Conservation (phyloP, 2,888 invertebrate genomes). For the Tipula vernalis region DNA sequence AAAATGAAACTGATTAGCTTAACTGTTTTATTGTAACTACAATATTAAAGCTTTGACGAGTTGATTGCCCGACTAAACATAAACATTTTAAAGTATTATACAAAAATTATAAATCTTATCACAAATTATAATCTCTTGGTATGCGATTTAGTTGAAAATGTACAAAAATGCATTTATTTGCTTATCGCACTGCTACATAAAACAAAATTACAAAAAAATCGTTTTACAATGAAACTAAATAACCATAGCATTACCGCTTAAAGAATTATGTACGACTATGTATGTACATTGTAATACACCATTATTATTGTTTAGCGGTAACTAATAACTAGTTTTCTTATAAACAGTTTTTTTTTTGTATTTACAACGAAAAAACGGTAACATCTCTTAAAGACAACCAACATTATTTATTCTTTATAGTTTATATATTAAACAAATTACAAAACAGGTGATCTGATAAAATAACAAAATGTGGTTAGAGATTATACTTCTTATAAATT, state of each 20-base stretch:
- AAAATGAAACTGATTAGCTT: no score
- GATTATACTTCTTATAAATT: background rate
- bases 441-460: background rate
- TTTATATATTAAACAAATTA: background rate
- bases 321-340: background rate
- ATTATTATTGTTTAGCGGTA: background rate
- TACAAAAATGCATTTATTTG: background rate
- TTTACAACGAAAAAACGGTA: background rate
- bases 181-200: background rate
- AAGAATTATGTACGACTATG: background rate
- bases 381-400: background rate
- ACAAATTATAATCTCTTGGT: background rate
- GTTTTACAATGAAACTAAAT: background rate
- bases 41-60: no score
- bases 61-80: no score
- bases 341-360: background rate
- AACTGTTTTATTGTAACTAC: no score
- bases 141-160: background rate
- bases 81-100: background rate
- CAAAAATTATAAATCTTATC: background rate
- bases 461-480: background rate
- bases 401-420: background rate
- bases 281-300: background rate
- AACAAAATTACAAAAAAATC: background rate
- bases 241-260: background rate